Evolutionary conservation across 2,797 vertebrate genomes (phyloP).

Genomic region (Cottoperca gobio): DNA sequence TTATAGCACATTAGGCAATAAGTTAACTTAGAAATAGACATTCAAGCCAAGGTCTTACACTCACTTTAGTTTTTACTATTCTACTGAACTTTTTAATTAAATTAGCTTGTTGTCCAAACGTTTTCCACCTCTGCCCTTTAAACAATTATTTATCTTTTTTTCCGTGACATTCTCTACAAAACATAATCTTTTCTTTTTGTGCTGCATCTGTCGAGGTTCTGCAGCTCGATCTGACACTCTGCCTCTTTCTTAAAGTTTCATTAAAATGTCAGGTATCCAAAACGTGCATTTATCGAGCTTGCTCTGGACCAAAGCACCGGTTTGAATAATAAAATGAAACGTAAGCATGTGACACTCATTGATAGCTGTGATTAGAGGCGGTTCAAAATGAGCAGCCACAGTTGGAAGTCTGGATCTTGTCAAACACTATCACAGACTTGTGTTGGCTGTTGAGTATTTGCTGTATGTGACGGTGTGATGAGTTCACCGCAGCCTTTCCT

Average conservation of each 20-base stretch:
- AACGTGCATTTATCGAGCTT: background rate
- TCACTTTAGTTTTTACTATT: background rate
- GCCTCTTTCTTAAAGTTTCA: background rate
- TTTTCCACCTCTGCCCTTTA: background rate
- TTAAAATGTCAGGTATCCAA: background rate
- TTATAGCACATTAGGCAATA: slow-evolving; percentile 5
- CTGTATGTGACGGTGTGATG: slow-evolving; percentile 25
- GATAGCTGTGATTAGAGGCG: slow-evolving; percentile 23
- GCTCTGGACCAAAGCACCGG: background rate
- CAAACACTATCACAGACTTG: slow-evolving; percentile 29
- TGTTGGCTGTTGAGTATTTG: slow-evolving; percentile 14
- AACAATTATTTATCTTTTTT: background rate
- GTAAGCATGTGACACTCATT: slow-evolving; percentile 6
- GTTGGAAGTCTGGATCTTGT: slow-evolving; percentile 40
- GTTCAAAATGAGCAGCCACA: slow-evolving; percentile 32
- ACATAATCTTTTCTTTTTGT: slow-evolving; percentile 9
- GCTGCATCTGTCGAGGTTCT: background rate
- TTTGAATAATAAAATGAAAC: slow-evolving; percentile 7
- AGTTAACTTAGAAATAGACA: slow-evolving; percentile 20
- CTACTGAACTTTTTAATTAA: background rate
- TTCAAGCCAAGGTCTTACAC: slow-evolving; percentile 1
- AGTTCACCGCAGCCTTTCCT: slow-evolving; percentile 52
- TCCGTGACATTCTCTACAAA: background rate
- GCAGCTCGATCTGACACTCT: background rate
- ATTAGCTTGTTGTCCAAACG: background rate